Base-by-base conservation (phyloP, 2,888 invertebrate genomes). In the Spisula subtruncata region DNA sequence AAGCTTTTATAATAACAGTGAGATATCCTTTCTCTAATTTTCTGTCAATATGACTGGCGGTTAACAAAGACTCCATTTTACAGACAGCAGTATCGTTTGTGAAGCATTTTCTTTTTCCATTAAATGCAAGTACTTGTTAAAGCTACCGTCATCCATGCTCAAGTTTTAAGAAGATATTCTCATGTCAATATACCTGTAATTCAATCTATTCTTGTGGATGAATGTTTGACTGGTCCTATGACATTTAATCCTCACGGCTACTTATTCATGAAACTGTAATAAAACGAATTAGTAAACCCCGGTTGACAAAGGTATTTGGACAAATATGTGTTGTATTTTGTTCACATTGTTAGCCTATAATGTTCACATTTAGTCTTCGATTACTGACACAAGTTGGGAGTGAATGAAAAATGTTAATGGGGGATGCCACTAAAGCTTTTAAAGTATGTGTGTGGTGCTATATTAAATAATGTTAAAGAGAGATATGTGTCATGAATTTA, bases 71-170 rank as follows among this genome's bases (percentile, higher is more conserved):
- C n/a, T 80, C 32, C 56, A 56, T 85, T 85, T 79, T 85, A 54
- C 85, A 56, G 85, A 54, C 79, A 85, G 54, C 80, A 79, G 41
- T 79, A 80, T 85, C 71, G 35, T 85, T 80, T 85, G 20, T 56
- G 80, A 84, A 56, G 80, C 54, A 79, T 80, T 80, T 85, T 80
- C 54, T 56, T 85, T 85, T 85, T 80, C 79, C 80, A 85, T 54
- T 41, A 35, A 80, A 85, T 79, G 79, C 79, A 85, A 79, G 54
- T 79, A 79, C 79, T 80, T 85, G 80, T 85, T 85, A 41, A 85
- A 54, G 12, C 51, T 54, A 80, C 56, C 79, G 32, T 80, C 80
- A n/a, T 54, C 54, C 82, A 56, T 56, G 79, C 35, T 75, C 48
- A 85, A 80, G 56, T 79, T 79, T 85, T 85, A 35, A 54, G 81